phyloP scores from a whole-genome alignment of 2,888 invertebrate species.

The Macrosoma leucophasiata region DNA sequence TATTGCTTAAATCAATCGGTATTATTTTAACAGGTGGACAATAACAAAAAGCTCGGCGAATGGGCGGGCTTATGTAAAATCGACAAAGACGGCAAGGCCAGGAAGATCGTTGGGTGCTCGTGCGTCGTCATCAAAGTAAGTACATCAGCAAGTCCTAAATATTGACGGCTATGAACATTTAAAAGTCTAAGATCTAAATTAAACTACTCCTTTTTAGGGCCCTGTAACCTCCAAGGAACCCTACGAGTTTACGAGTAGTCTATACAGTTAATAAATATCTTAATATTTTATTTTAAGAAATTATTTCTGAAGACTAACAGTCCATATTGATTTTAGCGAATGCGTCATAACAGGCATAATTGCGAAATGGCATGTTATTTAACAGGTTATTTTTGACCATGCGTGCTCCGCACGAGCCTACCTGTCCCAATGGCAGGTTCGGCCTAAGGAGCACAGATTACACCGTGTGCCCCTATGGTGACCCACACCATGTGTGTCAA shows the following conservation, averaged over 20 bases:
- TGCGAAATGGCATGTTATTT: too few relatives aligned
- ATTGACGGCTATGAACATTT: too few relatives aligned
- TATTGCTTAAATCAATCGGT: too few relatives aligned
- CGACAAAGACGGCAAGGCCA: constrained; percentile 98
- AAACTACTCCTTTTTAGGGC: too few relatives aligned
- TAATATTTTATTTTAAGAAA: too few relatives aligned
- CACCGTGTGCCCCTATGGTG: constrained; percentile 70
- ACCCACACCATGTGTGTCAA: constrained; percentile 53
- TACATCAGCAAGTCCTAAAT: constrained; percentile 17
- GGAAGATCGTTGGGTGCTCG: constrained; percentile 98
- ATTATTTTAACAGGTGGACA: constrained; percentile 87
- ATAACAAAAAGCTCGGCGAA: constrained; percentile 99
- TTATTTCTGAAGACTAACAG: too few relatives aligned
- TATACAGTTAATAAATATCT: too few relatives aligned
- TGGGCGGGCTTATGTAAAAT: constrained; percentile 99
- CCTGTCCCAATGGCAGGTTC: constrained; percentile 31
- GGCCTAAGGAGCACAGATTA: constrained; percentile 53
- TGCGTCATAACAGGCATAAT: too few relatives aligned
- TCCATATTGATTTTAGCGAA: too few relatives aligned
- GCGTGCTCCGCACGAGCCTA: constrained; percentile 57
- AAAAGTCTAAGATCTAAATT: too few relatives aligned
- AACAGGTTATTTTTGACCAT: too few relatives aligned
- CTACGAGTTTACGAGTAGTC: background rate
- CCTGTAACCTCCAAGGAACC: too few relatives aligned
- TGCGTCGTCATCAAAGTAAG: constrained; percentile 95